Evolutionary conservation across 1,140 invertebrate species (phyloP), one percentile per base, ranked within the genome.

Genomic region (Zaprionus ghesquierei): DNA sequence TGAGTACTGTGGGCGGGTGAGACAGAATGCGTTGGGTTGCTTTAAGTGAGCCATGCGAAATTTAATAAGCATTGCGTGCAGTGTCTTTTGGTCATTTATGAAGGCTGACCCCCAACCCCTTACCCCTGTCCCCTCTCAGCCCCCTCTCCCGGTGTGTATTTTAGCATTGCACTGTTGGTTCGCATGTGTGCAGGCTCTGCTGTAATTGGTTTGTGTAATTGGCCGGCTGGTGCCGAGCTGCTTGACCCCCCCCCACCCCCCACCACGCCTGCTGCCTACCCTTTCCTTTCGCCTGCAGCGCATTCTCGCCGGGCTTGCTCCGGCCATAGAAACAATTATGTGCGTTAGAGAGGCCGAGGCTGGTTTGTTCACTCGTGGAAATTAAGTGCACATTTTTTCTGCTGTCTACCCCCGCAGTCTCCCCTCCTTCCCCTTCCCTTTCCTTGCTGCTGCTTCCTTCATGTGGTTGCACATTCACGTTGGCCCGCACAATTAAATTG

Each of bases 1-100:
- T 96, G 22, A 98, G 93, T 23, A 94, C 94, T 71, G 93, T 18
- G 44, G 22, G 6, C 8, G 4, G n/a, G 51, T 5, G 6, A 15
- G 12, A 10, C 68, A 41, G n/a, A 6, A n/a, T 41, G 35, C 8
- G 35, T 5, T 5, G n/a, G 35, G 5, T 13, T n/a, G 35, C 35
- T 86, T 78, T 51, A 78, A 73, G 12, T 77, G 72, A 6, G n/a
- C n/a, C n/a, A 18, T 6, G 35, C 35, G 63, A 66, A 59, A 84
- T 87, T 87, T 87, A 87, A 87, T 85, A 79, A 84, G 69, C 80
- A 59, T 62, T 27, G 46, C 63, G 50, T 73, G 60, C 72, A 53
- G 44, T 76, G 20, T 66, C 51, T 62, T 41, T 38, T 41, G 35
- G 35, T 15, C 35, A 15, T 41, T 41, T 41, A 41, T 41, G 35